Evolutionary conservation across 2,797 vertebrate genomes (phyloP).

Genomic region (Enteromius radiatus): DNA sequence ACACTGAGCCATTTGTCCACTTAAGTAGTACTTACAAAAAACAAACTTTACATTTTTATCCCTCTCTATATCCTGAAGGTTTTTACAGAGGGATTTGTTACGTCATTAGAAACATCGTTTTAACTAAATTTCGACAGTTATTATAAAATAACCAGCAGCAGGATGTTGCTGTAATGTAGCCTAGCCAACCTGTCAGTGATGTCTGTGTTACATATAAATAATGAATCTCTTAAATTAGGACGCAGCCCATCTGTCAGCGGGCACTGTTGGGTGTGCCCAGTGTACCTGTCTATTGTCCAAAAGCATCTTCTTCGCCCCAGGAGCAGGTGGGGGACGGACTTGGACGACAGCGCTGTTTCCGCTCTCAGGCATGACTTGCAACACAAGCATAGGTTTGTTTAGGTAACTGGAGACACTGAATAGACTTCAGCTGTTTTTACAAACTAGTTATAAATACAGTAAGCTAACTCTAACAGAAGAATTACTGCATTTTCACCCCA

Average conservation of each 20-base stretch:
- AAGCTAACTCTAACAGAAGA: background rate
- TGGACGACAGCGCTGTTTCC: slow-evolving; percentile 21
- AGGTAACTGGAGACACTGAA: background rate
- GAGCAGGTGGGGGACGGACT: slow-evolving; percentile 46
- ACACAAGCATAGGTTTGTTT: background rate
- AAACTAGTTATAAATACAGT: background rate
- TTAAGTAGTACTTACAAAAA: too few relatives aligned
- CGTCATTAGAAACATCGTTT: too few relatives aligned
- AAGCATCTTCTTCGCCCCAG: slow-evolving; percentile 14
- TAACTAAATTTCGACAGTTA: too few relatives aligned
- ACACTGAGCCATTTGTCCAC: too few relatives aligned
- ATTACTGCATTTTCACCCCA: background rate
- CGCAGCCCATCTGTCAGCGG: slow-evolving; percentile 42
- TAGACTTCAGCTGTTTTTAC: background rate
- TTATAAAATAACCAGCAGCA: too few relatives aligned
- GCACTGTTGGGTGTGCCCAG: background rate
- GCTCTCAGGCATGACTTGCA: slow-evolving; percentile 16
- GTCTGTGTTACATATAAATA: slow-evolving; percentile 12
- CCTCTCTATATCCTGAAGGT: too few relatives aligned
- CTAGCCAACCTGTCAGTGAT: background rate
- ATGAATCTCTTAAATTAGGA: background rate
- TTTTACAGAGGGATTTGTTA: too few relatives aligned
- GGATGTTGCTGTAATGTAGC: background rate
- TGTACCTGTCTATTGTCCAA: slow-evolving; percentile 27
- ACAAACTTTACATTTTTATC: too few relatives aligned